Base-by-base conservation (phyloP, 2,888 invertebrate species). In the Entomobrya proxima region DNA sequence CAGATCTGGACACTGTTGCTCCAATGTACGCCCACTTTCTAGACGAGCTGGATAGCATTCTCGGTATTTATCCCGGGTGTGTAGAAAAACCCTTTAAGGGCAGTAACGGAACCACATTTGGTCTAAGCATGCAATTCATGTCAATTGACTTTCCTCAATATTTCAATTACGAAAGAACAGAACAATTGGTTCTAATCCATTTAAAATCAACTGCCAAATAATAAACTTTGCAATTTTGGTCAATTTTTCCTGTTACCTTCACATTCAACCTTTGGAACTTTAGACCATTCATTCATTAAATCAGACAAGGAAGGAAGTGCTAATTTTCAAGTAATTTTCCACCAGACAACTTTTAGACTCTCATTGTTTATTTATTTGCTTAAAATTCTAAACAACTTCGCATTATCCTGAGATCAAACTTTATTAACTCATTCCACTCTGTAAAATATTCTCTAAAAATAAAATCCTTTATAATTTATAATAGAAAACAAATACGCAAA, bases 11-110 rank as follows among this genome's bases (percentile, higher is more conserved):
- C 87, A 94, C 95, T 0, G 95, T 95, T n/a, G 96, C 97, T 0
- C 97, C 97, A 0, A 96, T 96, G 92, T 97, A 96, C 91, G 96
- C 96, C 91, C 95, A 96, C 92, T 97, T 97, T 92, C 92, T 96
- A 0, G 93, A 94, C 40, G 92, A 94, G 86, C 90, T 95, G 15
- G 92, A 93, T 82, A 92, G 93, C 90, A 30, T 69, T 18, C 85
- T 89, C 35, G 82, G 77, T 24, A 32, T 89, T 2, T 85, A 37
- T 37, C 86, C 82, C 1, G 86, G 86, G 2, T 86, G 78, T 15
- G 40, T 83, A 4, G 69, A 76, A 27, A 69, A 58, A 15, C 72
- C 67, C 0, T 1, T 83, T 32, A 24, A 64, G 35, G 58, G 47
- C 7, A 30, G 24, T 18, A 64, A 69, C 18, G 58, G 67, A 0